phyloP scores from a whole-genome alignment of 2,888 invertebrate genomes.

The Lymantria monacha region DNA sequence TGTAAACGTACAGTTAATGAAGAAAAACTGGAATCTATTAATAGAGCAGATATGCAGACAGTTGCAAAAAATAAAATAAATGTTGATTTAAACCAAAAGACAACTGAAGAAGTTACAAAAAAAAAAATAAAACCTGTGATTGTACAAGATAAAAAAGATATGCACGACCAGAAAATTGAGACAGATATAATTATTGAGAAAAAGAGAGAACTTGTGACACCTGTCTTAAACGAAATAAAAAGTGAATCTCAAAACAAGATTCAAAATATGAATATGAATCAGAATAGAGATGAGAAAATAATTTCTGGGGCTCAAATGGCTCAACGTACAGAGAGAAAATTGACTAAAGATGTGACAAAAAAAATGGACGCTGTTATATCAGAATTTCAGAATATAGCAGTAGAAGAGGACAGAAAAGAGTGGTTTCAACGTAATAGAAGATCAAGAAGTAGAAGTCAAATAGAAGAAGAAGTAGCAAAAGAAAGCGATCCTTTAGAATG shows the following conservation, averaged over 20 bases:
- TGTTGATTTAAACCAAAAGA: slow-evolving; percentile 12
- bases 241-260: slow-evolving; percentile 4
- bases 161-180: neutral
- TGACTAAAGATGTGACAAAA: slow-evolving; percentile 57
- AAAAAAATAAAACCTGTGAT: neutral
- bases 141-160: neutral
- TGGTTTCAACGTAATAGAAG: slow-evolving; percentile 36
- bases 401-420: slow-evolving; percentile 39
- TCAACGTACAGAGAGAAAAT: slow-evolving; percentile 57
- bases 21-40: slow-evolving; percentile 4
- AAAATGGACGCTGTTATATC: slow-evolving; percentile 68
- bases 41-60: slow-evolving; percentile 6
- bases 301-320: slow-evolving; percentile 66
- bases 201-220: slow-evolving; percentile 11
- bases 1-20: slow-evolving; percentile 10
- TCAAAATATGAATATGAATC: slow-evolving; percentile 1
- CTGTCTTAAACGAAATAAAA: slow-evolving; percentile 15
- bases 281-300: slow-evolving; percentile 22
- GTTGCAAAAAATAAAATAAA: slow-evolving; percentile 7
- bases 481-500: slow-evolving; percentile 56
- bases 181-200: neutral
- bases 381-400: slow-evolving; percentile 63
- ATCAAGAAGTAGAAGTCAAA: slow-evolving; percentile 54
- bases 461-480: slow-evolving; percentile 51
- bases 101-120: neutral